Percentiles rank a stretch among this genome's conserved stretches.
These are phyloP conservation scores for Diaprepes abbreviatus DNA, from an alignment of 2,888 invertebrate genomes.

Conservation along the genomic window DNA sequence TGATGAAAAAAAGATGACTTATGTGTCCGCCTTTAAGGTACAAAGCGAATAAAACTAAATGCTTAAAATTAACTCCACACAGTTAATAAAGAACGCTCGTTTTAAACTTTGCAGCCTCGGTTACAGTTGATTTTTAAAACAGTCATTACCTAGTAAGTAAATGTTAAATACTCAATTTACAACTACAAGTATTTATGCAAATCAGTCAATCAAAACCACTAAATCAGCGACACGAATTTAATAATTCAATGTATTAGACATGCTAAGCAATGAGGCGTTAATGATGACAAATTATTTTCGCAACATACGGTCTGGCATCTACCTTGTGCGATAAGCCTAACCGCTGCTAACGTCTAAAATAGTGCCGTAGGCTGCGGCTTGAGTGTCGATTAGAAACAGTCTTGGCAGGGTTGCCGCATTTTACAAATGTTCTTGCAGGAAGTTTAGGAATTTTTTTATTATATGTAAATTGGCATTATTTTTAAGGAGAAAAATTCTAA, in stretches of 20 bases:
- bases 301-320: conserved; percentile 23
- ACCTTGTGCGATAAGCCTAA: conserved; percentile 22
- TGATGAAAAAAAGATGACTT: too few species aligned
- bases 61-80: too few species aligned
- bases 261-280: conserved; percentile 16
- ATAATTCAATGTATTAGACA: conserved; percentile 13
- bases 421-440: not conserved
- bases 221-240: conserved; percentile 13
- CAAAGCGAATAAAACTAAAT: too few species aligned
- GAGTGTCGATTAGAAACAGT: conserved; percentile 8
- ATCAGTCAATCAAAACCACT: conserved; percentile 22
- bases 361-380: conserved; percentile 24
- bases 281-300: conserved; percentile 34
- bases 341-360: conserved; percentile 4
- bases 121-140: not conserved
- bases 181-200: conserved; percentile 3
- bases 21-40: too few species aligned
- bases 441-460: too few species aligned
- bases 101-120: not conserved
- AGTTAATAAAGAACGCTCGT: too few species aligned
- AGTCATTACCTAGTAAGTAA: not conserved
- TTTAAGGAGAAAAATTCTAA: too few species aligned
- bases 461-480: too few species aligned
- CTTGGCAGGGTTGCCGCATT: conserved; percentile 7
- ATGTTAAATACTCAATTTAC: conserved; percentile 5